These are phyloP conservation scores for Calliphora vicina DNA, from an alignment of 1,140 invertebrate species.

Conservation along the genomic window DNA sequence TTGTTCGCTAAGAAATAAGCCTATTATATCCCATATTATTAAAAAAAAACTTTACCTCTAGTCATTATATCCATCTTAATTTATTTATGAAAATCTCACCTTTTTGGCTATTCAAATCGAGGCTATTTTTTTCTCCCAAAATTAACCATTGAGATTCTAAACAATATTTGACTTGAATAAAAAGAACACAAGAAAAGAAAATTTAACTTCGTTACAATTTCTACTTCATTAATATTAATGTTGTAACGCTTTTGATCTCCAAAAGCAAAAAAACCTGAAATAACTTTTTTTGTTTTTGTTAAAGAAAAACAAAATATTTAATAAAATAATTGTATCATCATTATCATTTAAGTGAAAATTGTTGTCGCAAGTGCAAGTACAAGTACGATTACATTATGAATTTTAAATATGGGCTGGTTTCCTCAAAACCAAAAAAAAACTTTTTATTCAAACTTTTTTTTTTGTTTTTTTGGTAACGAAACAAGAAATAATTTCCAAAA, in stretches of 20 bases:
- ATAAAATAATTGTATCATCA: neutral
- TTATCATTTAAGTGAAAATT: neutral
- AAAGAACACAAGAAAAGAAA: too few relatives aligned
- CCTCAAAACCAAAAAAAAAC: neutral
- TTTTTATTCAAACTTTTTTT: neutral
- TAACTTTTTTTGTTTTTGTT: neutral
- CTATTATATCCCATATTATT: too few relatives aligned
- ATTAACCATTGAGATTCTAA: too few relatives aligned
- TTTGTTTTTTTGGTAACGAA: neutral
- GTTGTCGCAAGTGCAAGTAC: neutral
- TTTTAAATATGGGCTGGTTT: neutral
- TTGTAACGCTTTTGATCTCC: neutral
- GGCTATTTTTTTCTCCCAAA: neutral
- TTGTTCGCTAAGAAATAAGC: too few relatives aligned
- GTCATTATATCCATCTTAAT: neutral
- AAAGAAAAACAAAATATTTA: neutral
- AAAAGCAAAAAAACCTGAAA: neutral
- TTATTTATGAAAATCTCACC: neutral
- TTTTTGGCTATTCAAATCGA: neutral
- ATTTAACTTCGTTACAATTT: neutral
- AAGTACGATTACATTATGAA: neutral
- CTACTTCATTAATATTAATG: conserved; percentile 3
- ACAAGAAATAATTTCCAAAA: neutral
- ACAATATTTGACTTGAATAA: too few relatives aligned
- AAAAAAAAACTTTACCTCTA: neutral